These are phyloP conservation scores for Cyphomyrus plagiostoma DNA, from an alignment of 2,113 vertebrate species.

Conservation along the genomic window DNA sequence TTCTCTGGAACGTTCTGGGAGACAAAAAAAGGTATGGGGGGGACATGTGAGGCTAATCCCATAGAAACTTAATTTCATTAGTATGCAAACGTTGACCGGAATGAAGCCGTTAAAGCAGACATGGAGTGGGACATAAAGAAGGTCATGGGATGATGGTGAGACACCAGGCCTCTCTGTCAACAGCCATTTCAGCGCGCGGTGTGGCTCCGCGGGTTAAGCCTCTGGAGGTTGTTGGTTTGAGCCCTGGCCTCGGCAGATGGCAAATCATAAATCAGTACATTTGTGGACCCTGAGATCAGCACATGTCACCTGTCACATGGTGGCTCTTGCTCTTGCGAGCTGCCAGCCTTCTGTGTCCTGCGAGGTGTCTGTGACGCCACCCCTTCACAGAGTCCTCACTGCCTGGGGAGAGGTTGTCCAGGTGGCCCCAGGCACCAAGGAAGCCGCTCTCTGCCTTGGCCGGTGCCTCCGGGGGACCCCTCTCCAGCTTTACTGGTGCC, in stretches of 20 bases:
- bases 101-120: not conserved
- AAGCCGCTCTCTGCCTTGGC: constrained; percentile 7
- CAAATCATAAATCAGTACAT: not conserved
- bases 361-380: constrained; percentile 47
- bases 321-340: constrained; percentile 66
- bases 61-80: not conserved
- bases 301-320: constrained; percentile 50
- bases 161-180: not conserved
- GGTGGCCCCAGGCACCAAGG: constrained; percentile 52
- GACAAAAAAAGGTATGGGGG: not conserved
- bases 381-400: constrained; percentile 55
- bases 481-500: constrained; percentile 59
- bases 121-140: not conserved
- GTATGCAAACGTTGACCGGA: not conserved
- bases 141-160: not conserved
- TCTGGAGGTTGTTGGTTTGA: not conserved
- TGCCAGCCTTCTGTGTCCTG: constrained; percentile 63
- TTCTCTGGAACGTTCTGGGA: constrained; percentile 61
- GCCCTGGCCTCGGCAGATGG: not conserved
- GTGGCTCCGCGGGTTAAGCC: not conserved
- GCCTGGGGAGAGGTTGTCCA: constrained; percentile 62
- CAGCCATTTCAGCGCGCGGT: not conserved
- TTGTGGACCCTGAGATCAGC: not conserved
- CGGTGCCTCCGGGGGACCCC: constrained; percentile 51
- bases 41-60: not conserved